Conservation (phyloP, 35 echinoderm and acorn worm genomes). For the Anneissia japonica region DNA sequence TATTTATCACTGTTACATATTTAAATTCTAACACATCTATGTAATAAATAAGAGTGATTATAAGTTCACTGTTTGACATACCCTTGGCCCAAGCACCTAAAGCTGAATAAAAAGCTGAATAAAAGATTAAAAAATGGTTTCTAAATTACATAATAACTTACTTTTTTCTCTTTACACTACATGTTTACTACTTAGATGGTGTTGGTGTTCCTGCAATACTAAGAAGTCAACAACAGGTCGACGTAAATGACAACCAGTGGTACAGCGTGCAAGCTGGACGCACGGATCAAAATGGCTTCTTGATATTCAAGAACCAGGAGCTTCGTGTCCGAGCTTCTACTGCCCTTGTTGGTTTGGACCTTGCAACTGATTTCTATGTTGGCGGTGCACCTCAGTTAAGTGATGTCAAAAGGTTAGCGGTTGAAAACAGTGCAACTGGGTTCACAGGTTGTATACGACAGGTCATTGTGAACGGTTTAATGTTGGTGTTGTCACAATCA, state of each 20-base stretch:
- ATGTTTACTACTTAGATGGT: slow-evolving; percentile 31
- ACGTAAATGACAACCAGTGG: slow-evolving; percentile 43
- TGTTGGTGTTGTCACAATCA: slow-evolving; percentile 18
- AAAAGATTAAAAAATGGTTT: too few relatives aligned
- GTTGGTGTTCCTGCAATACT: slow-evolving; percentile 59
- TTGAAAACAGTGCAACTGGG: slow-evolving; percentile 32
- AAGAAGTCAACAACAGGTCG: slow-evolving; percentile 13
- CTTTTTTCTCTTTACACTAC: too few relatives aligned
- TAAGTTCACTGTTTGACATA: too few relatives aligned
- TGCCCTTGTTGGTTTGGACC: slow-evolving; percentile 40
- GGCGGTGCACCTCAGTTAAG: slow-evolving; percentile 51
- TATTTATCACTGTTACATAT: too few relatives aligned
- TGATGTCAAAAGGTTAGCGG: slow-evolving; percentile 43
- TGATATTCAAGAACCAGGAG: slow-evolving; percentile 39
- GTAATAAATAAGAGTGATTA: too few relatives aligned
- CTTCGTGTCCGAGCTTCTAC: slow-evolving; percentile 26
- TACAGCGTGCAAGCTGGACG: slow-evolving; percentile 49
- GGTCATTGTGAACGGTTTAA: slow-evolving; percentile 39
- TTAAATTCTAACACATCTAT: too few relatives aligned
- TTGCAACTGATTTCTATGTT: slow-evolving; percentile 51
- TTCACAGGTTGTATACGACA: slow-evolving; percentile 60
- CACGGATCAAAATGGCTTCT: slow-evolving; percentile 38
- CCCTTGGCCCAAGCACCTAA: too few relatives aligned
- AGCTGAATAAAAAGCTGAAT: too few relatives aligned
- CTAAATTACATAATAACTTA: too few relatives aligned